Percentiles rank a stretch among this genome's conserved stretches.
Evolutionary conservation across 2,888 invertebrate genomes (phyloP).

Genomic region (Horisme vitalbata): DNA sequence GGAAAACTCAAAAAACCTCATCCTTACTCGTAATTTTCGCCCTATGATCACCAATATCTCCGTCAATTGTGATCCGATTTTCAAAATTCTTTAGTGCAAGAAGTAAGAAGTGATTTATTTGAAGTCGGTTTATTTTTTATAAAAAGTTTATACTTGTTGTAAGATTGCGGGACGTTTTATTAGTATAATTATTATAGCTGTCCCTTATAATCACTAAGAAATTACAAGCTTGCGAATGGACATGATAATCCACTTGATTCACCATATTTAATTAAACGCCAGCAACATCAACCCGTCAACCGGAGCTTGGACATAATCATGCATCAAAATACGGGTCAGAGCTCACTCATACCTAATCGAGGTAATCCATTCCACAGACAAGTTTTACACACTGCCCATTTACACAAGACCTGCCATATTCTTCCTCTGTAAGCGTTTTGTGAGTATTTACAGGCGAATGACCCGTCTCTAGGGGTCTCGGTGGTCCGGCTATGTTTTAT

Average conservation of each 20-base stretch:
- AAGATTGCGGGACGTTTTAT: too few relatives aligned
- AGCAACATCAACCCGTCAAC: conserved; percentile 37
- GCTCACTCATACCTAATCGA: conserved; percentile 73
- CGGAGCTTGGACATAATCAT: conserved; percentile 59
- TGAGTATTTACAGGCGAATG: conserved; percentile 29
- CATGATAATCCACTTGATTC: conserved; percentile 1
- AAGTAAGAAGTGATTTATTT: too few relatives aligned
- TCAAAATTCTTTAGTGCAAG: too few relatives aligned
- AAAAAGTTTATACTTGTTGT: too few relatives aligned
- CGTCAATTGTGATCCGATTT: too few relatives aligned
- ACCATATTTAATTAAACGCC: conserved; percentile 17
- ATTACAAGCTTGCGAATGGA: not conserved
- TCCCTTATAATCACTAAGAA: not conserved
- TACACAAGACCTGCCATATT: conserved; percentile 46
- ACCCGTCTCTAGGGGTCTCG: conserved; percentile 54
- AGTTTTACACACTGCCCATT: conserved; percentile 62
- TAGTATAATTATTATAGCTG: too few relatives aligned
- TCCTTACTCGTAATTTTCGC: too few relatives aligned
- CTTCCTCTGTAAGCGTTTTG: conserved; percentile 15
- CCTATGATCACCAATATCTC: too few relatives aligned
- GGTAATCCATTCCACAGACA: conserved; percentile 75
- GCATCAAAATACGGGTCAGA: conserved; percentile 68
- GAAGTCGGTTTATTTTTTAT: too few relatives aligned
- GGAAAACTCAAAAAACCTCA: too few relatives aligned
- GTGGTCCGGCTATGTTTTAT: conserved; percentile 65